Conservation (phyloP, 1,140 invertebrate species). For the Listronotus bonariensis region DNA sequence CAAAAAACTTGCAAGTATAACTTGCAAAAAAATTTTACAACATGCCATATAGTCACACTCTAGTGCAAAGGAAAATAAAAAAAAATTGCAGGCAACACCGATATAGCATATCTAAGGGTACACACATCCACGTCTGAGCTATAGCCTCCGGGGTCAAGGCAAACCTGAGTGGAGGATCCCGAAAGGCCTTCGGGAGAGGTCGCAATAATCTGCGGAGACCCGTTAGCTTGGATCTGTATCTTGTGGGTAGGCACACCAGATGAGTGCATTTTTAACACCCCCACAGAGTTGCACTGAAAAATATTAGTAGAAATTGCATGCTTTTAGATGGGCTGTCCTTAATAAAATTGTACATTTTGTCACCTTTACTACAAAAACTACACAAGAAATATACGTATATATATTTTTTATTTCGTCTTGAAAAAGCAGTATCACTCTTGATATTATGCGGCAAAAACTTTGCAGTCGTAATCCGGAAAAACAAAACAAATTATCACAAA, state of each 20-base stretch:
- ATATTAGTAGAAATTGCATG: constrained; percentile 17
- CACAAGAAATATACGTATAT: no score
- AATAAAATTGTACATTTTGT: no score
- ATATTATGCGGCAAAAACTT: no score
- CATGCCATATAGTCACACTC: not conserved
- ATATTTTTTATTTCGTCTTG: no score
- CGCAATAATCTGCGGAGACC: constrained; percentile 59
- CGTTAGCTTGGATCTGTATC: constrained; percentile 60
- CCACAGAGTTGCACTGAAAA: constrained; percentile 59
- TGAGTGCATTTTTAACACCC: constrained; percentile 67
- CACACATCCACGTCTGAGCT: constrained; percentile 69
- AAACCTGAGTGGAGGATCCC: constrained; percentile 71
- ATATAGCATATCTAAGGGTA: constrained; percentile 45
- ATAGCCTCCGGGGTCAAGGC: constrained; percentile 68
- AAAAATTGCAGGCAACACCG: constrained; percentile 24
- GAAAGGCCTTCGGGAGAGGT: constrained; percentile 65
- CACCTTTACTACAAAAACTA: no score
- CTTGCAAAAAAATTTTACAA: not conserved
- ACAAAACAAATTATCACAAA: no score
- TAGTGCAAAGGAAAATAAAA: not conserved
- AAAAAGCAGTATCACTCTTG: no score
- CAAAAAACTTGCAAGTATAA: no score
- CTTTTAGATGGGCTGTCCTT: no score
- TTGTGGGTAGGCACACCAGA: constrained; percentile 59
- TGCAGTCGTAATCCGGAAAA: no score